These are phyloP conservation scores for Hephaestus fuliginosus DNA, from an alignment of 2,797 vertebrate species.

Conservation along the genomic window DNA sequence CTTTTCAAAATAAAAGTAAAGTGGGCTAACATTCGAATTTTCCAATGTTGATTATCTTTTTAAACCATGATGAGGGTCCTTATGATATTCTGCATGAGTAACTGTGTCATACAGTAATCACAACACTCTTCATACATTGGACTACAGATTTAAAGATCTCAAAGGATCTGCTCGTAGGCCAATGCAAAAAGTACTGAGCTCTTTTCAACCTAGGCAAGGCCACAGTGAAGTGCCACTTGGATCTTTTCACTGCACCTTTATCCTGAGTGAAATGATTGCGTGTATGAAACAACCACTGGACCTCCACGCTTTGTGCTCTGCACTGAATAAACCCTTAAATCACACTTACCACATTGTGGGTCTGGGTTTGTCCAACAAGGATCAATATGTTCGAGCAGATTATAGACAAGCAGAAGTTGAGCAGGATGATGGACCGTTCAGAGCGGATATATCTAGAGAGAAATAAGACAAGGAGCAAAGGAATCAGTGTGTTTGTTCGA, in stretches of 20 bases:
- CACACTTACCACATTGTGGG: slow-evolving; percentile 94
- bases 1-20: slow-evolving; percentile 13
- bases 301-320: slow-evolving; percentile 3
- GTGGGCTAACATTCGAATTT: not conserved
- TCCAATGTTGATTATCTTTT: not conserved
- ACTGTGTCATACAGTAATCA: not conserved
- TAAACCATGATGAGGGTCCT: not conserved
- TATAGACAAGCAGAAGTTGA: slow-evolving; percentile 99
- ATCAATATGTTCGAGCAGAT: slow-evolving; percentile 99
- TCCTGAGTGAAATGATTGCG: not conserved
- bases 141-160: slow-evolving; percentile 11
- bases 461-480: slow-evolving; percentile 4
- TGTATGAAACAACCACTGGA: slow-evolving; percentile 9
- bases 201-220: slow-evolving; percentile 26
- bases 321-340: slow-evolving; percentile 29
- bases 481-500: slow-evolving; percentile 3
- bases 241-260: slow-evolving; percentile 23
- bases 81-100: not conserved
- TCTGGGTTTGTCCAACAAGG: slow-evolving; percentile 98
- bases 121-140: not conserved
- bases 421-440: slow-evolving; percentile 98
- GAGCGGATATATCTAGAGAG: slow-evolving; percentile 94
- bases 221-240: slow-evolving; percentile 4
- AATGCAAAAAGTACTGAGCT: slow-evolving; percentile 13
- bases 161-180: slow-evolving; percentile 11